phyloP scores from a whole-genome alignment of 2,113 vertebrate species.

The Alexandromys fortis region DNA sequence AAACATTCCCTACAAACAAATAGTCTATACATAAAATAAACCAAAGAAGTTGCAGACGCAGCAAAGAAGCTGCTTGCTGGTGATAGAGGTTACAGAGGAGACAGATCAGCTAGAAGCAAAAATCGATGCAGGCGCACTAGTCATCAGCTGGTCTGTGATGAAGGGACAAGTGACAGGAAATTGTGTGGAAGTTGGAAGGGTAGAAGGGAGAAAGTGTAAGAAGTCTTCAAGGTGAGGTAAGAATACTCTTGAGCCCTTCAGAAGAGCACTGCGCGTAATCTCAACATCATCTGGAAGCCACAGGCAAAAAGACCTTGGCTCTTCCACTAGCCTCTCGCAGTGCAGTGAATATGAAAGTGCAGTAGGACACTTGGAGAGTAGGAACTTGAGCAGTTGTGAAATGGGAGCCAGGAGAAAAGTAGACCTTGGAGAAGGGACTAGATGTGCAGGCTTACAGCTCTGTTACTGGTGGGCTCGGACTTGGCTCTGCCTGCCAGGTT shows the following conservation, averaged over 20 bases:
- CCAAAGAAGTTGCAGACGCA: background rate
- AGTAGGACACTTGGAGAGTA: background rate
- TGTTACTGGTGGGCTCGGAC: background rate
- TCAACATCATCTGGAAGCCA: background rate
- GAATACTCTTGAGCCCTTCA: background rate
- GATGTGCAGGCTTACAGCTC: background rate
- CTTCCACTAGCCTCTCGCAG: background rate
- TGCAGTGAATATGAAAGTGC: background rate
- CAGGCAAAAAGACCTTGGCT: background rate
- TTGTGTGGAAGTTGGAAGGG: background rate
- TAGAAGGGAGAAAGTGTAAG: background rate
- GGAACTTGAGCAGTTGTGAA: background rate
- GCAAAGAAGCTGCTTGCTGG: background rate
- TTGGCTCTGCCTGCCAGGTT: conserved; percentile 28
- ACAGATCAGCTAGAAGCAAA: background rate
- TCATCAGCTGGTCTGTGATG: background rate
- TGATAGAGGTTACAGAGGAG: background rate
- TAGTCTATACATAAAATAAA: conserved; percentile 4
- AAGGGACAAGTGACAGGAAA: background rate
- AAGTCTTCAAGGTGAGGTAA: background rate
- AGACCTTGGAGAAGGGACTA: background rate
- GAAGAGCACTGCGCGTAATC: background rate
- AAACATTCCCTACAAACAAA: background rate
- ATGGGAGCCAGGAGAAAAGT: background rate
- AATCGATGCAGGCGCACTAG: background rate